These are phyloP conservation scores for Elaphurus davidianus DNA, from an alignment of 2,113 vertebrate species.

Conservation along the genomic window DNA sequence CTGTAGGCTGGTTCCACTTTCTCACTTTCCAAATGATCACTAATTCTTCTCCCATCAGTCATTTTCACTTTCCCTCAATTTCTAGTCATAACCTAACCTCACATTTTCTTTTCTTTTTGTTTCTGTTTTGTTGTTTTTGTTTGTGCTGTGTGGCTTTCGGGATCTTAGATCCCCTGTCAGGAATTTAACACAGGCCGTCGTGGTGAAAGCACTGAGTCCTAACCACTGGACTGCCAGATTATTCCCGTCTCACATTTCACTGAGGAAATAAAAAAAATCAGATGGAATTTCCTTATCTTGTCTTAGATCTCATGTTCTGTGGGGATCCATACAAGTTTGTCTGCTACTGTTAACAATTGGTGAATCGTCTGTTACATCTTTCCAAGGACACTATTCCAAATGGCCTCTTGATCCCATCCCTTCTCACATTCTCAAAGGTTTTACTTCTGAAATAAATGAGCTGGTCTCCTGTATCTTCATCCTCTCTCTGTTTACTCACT, in stretches of 20 bases:
- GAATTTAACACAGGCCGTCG: not conserved
- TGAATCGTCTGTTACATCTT: not conserved
- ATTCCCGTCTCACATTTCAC: not conserved
- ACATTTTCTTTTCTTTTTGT: not conserved
- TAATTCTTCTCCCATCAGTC: not conserved
- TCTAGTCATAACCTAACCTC: not conserved
- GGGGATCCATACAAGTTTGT: not conserved
- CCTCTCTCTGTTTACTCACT: not conserved
- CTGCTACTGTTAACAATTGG: not conserved
- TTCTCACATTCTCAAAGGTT: not conserved
- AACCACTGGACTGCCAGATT: not conserved
- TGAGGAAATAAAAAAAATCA: not conserved
- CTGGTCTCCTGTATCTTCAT: not conserved
- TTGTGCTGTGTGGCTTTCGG: rapidly evolving
- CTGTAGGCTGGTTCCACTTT: not conserved
- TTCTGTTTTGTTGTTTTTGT: not conserved
- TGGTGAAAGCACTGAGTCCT: not conserved
- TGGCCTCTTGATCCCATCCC: not conserved
- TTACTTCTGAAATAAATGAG: not conserved
- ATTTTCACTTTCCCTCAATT: not conserved
- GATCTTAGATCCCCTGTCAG: not conserved
- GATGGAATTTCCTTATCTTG: not conserved
- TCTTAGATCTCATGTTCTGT: not conserved
- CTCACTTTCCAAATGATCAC: not conserved
- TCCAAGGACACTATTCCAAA: not conserved